Evolutionary conservation across 2,888 invertebrate species (phyloP), one percentile per base, ranked within the genome.

Genomic region (Heliconius hortense): DNA sequence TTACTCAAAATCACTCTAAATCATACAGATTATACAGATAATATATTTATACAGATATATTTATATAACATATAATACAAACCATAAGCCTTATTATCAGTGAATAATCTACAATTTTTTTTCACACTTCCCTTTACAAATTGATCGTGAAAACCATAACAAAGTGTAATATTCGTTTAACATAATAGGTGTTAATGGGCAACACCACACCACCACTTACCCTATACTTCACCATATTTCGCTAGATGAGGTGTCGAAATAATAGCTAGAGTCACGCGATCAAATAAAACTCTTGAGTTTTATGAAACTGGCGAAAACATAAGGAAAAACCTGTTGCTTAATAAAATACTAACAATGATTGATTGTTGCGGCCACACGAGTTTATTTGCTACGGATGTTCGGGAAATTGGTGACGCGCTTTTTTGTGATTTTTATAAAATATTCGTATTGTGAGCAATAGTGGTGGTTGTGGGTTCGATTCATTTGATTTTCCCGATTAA

Each of bases 201-300:
- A 53, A 53, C 31, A 53, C 75, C 75, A 76, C 70, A 72, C 62
- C 76, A 72, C 64, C 74, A 73, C 43, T 56, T 56, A n/a, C 64
- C 74, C 72, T 39, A 76, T 76, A 75, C 67, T 76, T 74, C 73
- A 77, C 76, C 74, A 77, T 79, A 81, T 79, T 79, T 69, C 71
- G 75, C 77, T 76, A 78, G 81, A 82, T 78, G 80, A 80, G 77
- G 80, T 80, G 79, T 81, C 74, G 81, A 81, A 81, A 81, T 82
- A 82, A 82, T 79, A 76, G 80, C 70, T 31, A 31, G 72, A 79
- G 82, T 81, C 82, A 82, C 82, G 82, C 82, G 78, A 81, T 76
- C 73, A 77, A 79, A 78, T 78, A 78, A 78, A 80, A 78, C 70
- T 56, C 56, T 74, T 56, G 62, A 68, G 35, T 74, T 78, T 78